Evolutionary conservation across 2,797 vertebrate species (phyloP), one percentile per base, ranked within the genome.

Genomic region (Pseudochirops corinnae): DNA sequence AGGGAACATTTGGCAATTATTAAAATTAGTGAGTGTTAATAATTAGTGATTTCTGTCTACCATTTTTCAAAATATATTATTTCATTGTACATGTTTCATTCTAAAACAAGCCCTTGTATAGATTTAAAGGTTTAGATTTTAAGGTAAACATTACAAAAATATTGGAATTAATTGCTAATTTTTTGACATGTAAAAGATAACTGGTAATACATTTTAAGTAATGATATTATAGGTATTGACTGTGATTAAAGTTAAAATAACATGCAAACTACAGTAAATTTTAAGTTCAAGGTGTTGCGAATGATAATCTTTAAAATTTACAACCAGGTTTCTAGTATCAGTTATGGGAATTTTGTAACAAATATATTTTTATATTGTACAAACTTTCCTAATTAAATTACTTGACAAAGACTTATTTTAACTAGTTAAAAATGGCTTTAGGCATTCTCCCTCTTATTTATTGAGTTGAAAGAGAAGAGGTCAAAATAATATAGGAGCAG

Each of bases 371-470:
- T 24, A 92, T 93, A 29, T 24, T 96, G 2, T 67, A 14, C 26
- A 95, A 33, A 56, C 13, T 96, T 67, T 97, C 95, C 93, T 97
- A 96, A 92, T 96, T 97, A 93, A 97, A 97, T 26, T 60, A n/a
- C 29, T 98, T n/a, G 93, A 96, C 93, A 60, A 96, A 90, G 1
- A 94, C 0, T n/a, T 92, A 53, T 95, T 98, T 50, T 62, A 98
- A 39, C 14, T 56, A 93, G 7, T 46, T 74, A 56, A 55, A 96
- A 97, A 92, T 97, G 95, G 16, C 21, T 31, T 94, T 56, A 93
- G 21, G 93, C 92, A 93, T 90, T 93, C 91, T 33, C 6, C 33
- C 16, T 57, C 1, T 96, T 50, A 96, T 97, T 97, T 97, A 93
- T 16, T 93, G 90, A 97, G 91, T 93, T 93, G 93, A 96, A 92